Evolutionary conservation across 2,797 vertebrate species (phyloP).

Genomic region (Mus minutoides): DNA sequence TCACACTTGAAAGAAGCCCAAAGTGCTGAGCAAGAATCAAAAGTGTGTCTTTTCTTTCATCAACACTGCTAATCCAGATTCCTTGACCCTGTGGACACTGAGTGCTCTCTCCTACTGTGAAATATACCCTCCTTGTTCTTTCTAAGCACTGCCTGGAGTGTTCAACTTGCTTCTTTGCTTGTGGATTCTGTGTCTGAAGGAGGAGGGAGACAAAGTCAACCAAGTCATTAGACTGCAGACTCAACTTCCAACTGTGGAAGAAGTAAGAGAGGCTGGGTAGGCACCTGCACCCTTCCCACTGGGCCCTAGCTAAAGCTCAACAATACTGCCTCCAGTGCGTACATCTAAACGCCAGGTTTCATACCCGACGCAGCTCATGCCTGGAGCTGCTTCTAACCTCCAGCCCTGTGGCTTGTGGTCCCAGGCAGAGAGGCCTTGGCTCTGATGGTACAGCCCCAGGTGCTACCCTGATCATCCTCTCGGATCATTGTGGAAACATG

Average conservation of each 20-base stretch:
- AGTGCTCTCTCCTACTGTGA: neutral
- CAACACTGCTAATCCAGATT: neutral
- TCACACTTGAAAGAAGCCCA: neutral
- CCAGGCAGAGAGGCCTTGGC: constrained; percentile 71
- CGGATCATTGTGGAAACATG: constrained; percentile 85
- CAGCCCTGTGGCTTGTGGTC: constrained; percentile 20
- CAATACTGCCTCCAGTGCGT: constrained; percentile 46
- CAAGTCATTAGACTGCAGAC: neutral
- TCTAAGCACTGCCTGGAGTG: neutral
- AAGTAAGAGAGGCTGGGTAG: constrained; percentile 47
- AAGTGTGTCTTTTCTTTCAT: neutral
- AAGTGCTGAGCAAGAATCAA: neutral
- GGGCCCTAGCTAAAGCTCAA: neutral
- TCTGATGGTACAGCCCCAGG: constrained; percentile 71
- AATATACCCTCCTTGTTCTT: neutral
- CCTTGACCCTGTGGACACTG: neutral
- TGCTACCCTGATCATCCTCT: constrained; percentile 83
- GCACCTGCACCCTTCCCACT: neutral
- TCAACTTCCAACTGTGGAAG: constrained; percentile 37
- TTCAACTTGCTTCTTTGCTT: constrained; percentile 13
- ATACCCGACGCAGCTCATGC: constrained; percentile 70
- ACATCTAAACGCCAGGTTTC: constrained; percentile 65
- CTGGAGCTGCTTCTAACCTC: constrained; percentile 56
- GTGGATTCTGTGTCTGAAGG: constrained; percentile 5
- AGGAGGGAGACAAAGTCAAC: neutral